phyloP scores from a whole-genome alignment of 2,888 invertebrate species.

The Andrena praecox region DNA sequence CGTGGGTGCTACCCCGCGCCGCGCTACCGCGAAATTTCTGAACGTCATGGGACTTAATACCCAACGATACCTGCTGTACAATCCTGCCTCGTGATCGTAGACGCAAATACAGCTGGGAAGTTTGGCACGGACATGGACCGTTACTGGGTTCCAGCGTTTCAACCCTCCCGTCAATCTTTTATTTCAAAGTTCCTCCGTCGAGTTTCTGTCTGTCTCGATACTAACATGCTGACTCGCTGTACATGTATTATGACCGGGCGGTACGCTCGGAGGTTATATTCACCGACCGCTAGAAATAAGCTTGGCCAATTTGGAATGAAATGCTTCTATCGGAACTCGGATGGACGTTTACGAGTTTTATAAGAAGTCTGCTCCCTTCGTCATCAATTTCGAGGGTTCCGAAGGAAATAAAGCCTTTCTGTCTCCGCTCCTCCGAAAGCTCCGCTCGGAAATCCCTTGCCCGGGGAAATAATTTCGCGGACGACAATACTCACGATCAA shows the following conservation, averaged over 20 bases:
- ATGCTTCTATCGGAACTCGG: not conserved
- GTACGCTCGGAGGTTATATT: no score
- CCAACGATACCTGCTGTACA: not conserved
- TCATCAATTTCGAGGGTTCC: not conserved
- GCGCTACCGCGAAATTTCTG: not conserved
- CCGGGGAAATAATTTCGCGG: slow-evolving; percentile 19
- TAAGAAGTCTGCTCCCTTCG: not conserved
- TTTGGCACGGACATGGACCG: no score
- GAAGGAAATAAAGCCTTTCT: not conserved
- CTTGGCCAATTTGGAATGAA: not conserved
- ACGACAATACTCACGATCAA: slow-evolving; percentile 56
- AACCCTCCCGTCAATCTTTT: no score
- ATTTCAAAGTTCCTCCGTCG: no score
- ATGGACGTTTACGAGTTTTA: not conserved
- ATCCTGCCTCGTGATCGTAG: not conserved
- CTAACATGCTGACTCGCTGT: no score
- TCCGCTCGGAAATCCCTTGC: not conserved
- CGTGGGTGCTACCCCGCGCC: not conserved
- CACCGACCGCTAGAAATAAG: no score
- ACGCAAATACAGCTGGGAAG: not conserved
- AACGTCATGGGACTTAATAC: slow-evolving; percentile 8
- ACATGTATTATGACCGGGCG: no score
- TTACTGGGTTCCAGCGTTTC: no score
- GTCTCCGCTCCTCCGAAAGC: not conserved
- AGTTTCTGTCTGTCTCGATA: no score